Evolutionary conservation across 2,113 vertebrate genomes (phyloP).

Genomic region (Regulus satrapa): DNA sequence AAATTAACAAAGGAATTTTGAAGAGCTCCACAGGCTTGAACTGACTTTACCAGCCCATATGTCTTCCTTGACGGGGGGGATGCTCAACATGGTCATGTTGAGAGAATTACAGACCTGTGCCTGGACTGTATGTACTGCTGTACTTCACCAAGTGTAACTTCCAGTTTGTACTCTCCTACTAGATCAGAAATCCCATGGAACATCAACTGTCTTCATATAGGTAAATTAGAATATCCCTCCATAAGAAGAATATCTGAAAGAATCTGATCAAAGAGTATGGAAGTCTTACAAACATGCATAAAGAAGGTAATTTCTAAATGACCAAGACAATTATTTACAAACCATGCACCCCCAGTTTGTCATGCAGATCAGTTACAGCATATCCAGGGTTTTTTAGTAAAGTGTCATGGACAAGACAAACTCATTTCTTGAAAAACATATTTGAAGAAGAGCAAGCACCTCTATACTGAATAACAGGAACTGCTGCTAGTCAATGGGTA

Average conservation of each 20-base stretch:
- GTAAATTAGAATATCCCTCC: neutral
- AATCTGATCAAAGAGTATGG: neutral
- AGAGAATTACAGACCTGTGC: neutral
- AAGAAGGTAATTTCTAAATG: neutral
- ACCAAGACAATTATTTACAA: neutral
- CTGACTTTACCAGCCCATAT: neutral
- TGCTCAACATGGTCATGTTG: neutral
- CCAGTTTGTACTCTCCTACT: fast-evolving
- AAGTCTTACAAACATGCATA: neutral
- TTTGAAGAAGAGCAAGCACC: neutral
- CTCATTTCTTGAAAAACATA: neutral
- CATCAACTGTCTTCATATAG: neutral
- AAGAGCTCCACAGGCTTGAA: neutral
- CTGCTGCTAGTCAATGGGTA: neutral
- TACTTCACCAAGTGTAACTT: neutral
- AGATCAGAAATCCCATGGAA: neutral
- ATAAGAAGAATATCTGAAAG: neutral
- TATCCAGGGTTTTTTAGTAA: neutral
- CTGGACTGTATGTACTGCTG: neutral
- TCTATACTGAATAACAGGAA: neutral
- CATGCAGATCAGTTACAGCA: neutral
- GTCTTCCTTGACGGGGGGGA: fast-evolving
- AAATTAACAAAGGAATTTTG: neutral
- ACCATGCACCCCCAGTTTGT: neutral
- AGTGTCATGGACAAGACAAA: neutral